A percentile compares a stretch with the other conserved stretches of the same genome.
phyloP scores from a whole-genome alignment of 2,797 vertebrate genomes.

The Anguilla marmorata region DNA sequence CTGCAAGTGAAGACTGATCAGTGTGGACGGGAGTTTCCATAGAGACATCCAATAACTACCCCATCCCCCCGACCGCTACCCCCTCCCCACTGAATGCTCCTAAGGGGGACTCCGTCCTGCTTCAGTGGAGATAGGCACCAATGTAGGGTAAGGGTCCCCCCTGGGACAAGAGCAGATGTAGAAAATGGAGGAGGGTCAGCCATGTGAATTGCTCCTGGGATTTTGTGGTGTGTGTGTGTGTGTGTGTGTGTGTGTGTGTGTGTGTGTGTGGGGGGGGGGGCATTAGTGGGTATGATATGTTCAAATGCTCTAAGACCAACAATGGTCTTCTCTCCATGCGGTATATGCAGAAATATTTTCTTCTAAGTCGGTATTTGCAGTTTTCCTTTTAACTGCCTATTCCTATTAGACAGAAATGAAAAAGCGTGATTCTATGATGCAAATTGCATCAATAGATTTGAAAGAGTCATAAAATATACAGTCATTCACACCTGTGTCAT shows the following conservation, averaged over 20 bases:
- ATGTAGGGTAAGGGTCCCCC: not conserved
- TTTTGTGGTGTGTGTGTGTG: not conserved
- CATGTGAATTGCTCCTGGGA: not conserved
- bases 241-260: not conserved
- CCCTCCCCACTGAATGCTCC: not conserved
- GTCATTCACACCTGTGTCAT: not conserved
- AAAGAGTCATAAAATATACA: not conserved
- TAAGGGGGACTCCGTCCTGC: not conserved
- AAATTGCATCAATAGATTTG: not conserved
- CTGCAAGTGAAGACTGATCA: not conserved
- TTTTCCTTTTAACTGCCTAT: not conserved
- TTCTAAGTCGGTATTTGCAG: not conserved
- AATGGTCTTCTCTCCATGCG: not conserved
- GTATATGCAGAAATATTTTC: not conserved
- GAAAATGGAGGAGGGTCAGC: not conserved
- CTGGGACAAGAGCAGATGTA: constrained; percentile 2
- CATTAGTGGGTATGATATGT: not conserved
- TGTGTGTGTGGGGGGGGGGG: not conserved
- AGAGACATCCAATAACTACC: not conserved
- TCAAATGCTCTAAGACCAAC: not conserved
- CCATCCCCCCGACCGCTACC: not conserved
- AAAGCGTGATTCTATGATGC: not conserved
- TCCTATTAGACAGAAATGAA: not conserved
- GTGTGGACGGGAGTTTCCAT: not conserved
- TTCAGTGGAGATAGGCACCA: not conserved